Evolutionary conservation across 2,888 invertebrate species (phyloP), one percentile per base, ranked within the genome.

Genomic region (Hetaerina titia): DNA sequence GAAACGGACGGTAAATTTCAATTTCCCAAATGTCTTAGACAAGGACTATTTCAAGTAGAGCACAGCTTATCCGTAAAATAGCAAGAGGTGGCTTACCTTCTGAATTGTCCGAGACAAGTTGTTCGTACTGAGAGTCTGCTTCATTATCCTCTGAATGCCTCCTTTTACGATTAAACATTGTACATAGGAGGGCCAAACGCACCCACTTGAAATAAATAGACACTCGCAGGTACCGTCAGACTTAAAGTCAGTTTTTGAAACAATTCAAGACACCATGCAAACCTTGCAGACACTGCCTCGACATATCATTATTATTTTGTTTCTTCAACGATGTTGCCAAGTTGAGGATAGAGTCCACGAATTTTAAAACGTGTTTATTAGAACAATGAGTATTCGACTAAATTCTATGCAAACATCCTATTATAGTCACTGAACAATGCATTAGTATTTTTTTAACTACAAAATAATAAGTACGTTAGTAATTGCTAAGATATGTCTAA

Each of bases 81-180:
- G 5, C 81, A 15, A 4, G 0, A 81, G 25, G 9, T 81, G 15
- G 31, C 81, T 22, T 81, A 81, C 81, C 81, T 81, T 81, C 31
- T 31, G 31, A 31, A 81, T 31, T 13, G 81, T 31, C 31, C 25
- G 81, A 31, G 81, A 31, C 31, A 81, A 2, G 13, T 56, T 69
- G 22, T 7, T 74, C 69, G 22, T 31, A 13, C 7, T 11, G 8
- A 25, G n/a, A 56, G 25, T 92, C 74, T 69, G 69, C 6, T 13
- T 92, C 69, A 45, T 56, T 45, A 5, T 45, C 69, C n/a, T 92
- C 92, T 69, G 92, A 92, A 56, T 13, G 64, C 56, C 69, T 92
- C 13, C 92, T 92, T 74, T 92, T 92, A 6, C 69, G 92, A 69
- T 92, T 92, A 81, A 9, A 81, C 81, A 81, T 81, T 13, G 25